phyloP scores from a whole-genome alignment of 1,140 invertebrate species.

The Schlechtendalia chinensis region DNA sequence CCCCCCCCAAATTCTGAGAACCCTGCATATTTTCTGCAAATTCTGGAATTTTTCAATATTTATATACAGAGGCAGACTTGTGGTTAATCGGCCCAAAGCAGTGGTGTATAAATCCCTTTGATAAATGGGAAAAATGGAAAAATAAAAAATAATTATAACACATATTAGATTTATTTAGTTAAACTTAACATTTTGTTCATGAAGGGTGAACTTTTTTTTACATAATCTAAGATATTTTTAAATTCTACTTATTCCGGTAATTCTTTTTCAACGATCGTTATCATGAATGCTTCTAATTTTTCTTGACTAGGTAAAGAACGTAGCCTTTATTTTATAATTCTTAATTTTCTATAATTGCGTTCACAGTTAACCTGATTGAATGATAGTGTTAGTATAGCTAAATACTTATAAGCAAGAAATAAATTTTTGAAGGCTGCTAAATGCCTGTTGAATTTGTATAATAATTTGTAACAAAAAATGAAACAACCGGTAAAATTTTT shows the following conservation, averaged over 20 bases:
- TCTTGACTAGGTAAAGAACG: background rate
- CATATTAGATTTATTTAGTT: background rate
- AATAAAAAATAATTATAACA: too few relatives aligned
- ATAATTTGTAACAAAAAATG: background rate
- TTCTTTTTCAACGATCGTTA: background rate
- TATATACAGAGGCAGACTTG: too few relatives aligned
- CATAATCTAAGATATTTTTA: background rate
- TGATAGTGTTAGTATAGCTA: background rate
- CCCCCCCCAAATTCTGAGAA: too few relatives aligned
- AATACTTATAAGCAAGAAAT: background rate
- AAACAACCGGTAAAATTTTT: constrained; percentile 9
- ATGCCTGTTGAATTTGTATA: constrained; percentile 13
- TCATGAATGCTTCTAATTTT: constrained; percentile 10
- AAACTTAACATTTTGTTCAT: background rate
- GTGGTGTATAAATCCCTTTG: too few relatives aligned
- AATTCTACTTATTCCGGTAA: background rate
- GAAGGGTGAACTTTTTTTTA: background rate
- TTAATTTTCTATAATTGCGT: background rate
- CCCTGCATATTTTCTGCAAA: too few relatives aligned
- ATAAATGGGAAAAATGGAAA: too few relatives aligned
- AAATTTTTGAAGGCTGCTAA: background rate
- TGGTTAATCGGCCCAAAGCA: too few relatives aligned
- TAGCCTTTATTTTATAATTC: background rate
- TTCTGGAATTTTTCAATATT: too few relatives aligned
- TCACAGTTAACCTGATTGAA: background rate